Conservation (phyloP, 1,140 invertebrate genomes). For the Drosophila gunungcola region DNA sequence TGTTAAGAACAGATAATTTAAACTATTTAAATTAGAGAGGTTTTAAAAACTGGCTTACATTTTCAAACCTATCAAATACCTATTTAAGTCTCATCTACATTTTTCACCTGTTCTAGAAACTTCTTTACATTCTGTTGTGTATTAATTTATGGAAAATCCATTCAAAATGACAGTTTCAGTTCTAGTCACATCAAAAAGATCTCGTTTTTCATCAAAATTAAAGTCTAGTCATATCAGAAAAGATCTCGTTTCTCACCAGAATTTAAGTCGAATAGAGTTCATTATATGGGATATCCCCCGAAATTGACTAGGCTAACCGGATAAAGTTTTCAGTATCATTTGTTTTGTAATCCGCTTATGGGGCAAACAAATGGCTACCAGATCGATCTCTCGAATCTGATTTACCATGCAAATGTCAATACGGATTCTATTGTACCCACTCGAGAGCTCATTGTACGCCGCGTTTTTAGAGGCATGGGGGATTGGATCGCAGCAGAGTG, state of each 20-base stretch:
- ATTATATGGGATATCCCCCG: conserved; percentile 39
- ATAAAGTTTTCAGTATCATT: conserved; percentile 40
- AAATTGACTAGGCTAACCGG: conserved; percentile 44
- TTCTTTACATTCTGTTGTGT: conserved; percentile 8
- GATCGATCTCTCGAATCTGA: conserved; percentile 40
- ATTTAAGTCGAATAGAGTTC: conserved; percentile 5
- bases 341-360: conserved; percentile 53
- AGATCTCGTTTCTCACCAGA: conserved; percentile 33
- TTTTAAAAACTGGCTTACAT: conserved; percentile 5
- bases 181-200: conserved; percentile 13
- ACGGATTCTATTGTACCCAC: conserved; percentile 49
- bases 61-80: background rate
- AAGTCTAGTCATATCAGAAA: background rate
- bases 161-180: conserved; percentile 28
- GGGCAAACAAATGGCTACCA: conserved; percentile 49
- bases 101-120: conserved; percentile 16
- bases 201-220: conserved; percentile 21
- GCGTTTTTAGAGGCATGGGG: background rate
- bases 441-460: conserved; percentile 31
- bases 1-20: background rate
- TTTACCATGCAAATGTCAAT: conserved; percentile 58
- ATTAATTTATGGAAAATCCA: conserved; percentile 39
- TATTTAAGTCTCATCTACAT: conserved; percentile 4
- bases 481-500: background rate
- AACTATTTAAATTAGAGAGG: conserved; percentile 6